Percentiles rank a stretch among this genome's conserved stretches.
Conservation (phyloP, 92 coral and sea anemone genomes). For the Scolanthus callimorphus region DNA sequence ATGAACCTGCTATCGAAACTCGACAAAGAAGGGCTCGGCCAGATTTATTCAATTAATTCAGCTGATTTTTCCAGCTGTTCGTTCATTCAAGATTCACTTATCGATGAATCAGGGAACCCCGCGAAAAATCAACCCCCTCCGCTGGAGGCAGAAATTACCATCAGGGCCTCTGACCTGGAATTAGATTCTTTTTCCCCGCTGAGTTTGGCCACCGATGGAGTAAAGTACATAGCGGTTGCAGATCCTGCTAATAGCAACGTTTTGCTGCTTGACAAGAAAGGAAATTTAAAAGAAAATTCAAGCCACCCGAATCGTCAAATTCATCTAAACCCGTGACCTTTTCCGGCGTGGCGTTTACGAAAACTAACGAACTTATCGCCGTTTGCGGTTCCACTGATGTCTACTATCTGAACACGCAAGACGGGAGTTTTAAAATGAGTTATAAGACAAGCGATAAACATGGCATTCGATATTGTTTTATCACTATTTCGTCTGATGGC, state of each 20-base stretch:
- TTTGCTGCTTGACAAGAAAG: conserved; percentile 58
- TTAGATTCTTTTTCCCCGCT: conserved; percentile 78
- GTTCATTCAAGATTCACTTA: not conserved
- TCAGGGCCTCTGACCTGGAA: conserved; percentile 52
- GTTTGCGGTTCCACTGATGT: conserved; percentile 77
- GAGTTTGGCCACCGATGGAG: conserved; percentile 77
- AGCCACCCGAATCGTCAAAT: conserved; percentile 20
- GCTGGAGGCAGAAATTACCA: conserved; percentile 34
- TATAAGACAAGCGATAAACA: conserved; percentile 62
- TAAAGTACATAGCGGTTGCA: conserved; percentile 58
- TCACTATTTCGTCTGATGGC: conserved; percentile 55
- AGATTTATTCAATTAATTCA: conserved; percentile 28
- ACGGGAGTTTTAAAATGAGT: conserved; percentile 72
- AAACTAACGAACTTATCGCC: conserved; percentile 47
- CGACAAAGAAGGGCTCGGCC: conserved; percentile 62
- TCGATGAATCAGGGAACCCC: not conserved
- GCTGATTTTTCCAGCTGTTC: not conserved
- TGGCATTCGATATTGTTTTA: conserved; percentile 78
- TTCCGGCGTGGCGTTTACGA: conserved; percentile 78
- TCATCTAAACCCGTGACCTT: conserved; percentile 51
- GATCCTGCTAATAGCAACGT: conserved; percentile 81
- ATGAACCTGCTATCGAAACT: conserved; percentile 39
- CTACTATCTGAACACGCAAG: conserved; percentile 55
- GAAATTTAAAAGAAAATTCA: conserved; percentile 53
- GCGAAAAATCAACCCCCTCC: conserved; percentile 15